phyloP scores from a whole-genome alignment of 2,797 vertebrate genomes.

The Triplophysa bombifrons region DNA sequence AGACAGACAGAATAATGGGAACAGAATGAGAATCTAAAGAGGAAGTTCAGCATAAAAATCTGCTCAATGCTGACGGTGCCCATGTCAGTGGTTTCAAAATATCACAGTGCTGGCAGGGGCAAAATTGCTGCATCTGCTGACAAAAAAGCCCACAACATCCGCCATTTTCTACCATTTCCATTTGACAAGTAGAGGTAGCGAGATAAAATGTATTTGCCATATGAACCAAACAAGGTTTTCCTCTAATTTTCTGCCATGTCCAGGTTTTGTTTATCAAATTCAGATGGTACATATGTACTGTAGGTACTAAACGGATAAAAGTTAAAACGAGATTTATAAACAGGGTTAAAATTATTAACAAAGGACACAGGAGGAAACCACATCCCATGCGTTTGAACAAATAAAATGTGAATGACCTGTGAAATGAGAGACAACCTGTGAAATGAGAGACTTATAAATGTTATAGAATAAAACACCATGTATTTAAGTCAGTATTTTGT shows the following conservation, averaged over 20 bases:
- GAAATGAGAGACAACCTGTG: not conserved
- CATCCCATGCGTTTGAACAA: not conserved
- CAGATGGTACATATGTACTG: constrained; percentile 7
- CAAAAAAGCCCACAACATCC: constrained; percentile 30
- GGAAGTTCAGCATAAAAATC: constrained; percentile 27
- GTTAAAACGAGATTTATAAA: not conserved
- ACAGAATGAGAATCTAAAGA: constrained; percentile 24
- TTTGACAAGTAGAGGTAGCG: constrained; percentile 35
- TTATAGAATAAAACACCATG: too few species aligned
- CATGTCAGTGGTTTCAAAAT: constrained; percentile 38
- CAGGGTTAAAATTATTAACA: constrained; percentile 1
- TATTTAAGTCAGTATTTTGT: not conserved
- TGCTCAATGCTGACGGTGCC: constrained; percentile 12
- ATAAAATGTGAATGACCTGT: not conserved
- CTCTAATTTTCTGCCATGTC: constrained; percentile 10
- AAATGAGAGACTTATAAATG: not conserved
- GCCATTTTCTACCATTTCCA: constrained; percentile 28
- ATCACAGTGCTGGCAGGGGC: constrained; percentile 17
- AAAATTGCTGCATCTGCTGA: constrained; percentile 40
- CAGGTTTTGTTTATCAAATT: constrained; percentile 4
- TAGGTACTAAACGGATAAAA: not conserved
- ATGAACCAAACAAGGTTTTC: constrained; percentile 37
- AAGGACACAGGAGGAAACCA: not conserved
- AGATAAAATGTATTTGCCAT: constrained; percentile 17
- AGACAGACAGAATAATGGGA: constrained; percentile 8